A percentile compares a stretch with the other conserved stretches of the same genome.
These are phyloP conservation scores for Dione juno DNA, from an alignment of 2,888 invertebrate species.

Conservation along the genomic window DNA sequence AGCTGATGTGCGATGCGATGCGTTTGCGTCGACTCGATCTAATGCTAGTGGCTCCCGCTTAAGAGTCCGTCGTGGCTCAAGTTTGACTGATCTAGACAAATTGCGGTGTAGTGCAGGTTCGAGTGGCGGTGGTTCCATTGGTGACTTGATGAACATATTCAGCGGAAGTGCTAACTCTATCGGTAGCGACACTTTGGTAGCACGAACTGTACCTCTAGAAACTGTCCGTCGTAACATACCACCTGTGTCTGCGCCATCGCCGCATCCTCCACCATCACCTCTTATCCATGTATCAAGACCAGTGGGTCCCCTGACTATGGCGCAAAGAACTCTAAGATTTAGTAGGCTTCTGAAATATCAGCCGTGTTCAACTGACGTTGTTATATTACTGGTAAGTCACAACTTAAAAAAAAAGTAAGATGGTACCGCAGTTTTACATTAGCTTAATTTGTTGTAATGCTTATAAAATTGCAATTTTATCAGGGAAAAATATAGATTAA, in stretches of 20 bases:
- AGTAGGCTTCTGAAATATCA: constrained; percentile 87
- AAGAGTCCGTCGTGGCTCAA: constrained; percentile 87
- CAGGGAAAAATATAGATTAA: background rate
- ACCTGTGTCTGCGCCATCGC: constrained; percentile 77
- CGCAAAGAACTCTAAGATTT: constrained; percentile 87
- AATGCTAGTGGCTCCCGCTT: constrained; percentile 79
- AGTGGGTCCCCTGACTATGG: constrained; percentile 85
- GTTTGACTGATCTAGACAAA: constrained; percentile 89
- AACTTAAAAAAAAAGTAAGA: background rate
- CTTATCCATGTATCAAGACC: constrained; percentile 73
- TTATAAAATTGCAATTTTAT: constrained; percentile 23
- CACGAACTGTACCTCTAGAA: constrained; percentile 88
- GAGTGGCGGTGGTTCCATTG: constrained; percentile 86
- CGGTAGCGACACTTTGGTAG: constrained; percentile 88
- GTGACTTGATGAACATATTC: constrained; percentile 91
- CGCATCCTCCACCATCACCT: constrained; percentile 68
- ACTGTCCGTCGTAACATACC: constrained; percentile 84
- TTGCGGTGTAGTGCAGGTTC: constrained; percentile 77
- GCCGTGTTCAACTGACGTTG: constrained; percentile 80
- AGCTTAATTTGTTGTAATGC: background rate
- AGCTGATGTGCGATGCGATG: constrained; percentile 80
- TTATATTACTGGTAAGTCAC: constrained; percentile 72
- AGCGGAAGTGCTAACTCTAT: constrained; percentile 88
- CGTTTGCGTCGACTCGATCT: constrained; percentile 73
- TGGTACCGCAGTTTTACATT: background rate